Base-by-base conservation (phyloP, 2,888 invertebrate species). In the Zhengitettix transpicula region DNA sequence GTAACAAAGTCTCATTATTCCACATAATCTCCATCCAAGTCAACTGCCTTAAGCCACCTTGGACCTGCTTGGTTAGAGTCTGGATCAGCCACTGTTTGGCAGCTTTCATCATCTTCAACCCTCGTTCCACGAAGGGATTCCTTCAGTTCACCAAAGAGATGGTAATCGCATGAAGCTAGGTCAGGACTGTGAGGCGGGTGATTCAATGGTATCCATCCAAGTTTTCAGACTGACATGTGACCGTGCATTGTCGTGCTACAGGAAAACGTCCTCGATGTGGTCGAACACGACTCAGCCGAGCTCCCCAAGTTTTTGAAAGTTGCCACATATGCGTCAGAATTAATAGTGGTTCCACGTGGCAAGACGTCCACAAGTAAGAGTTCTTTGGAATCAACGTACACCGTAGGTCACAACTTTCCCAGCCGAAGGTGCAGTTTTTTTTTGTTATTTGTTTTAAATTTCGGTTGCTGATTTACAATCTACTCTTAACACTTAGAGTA, bases 351-450 rank as follows among this genome's bases (percentile, higher is more conserved):
- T 56, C 44, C 42, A 7, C 42, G 56, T 44, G 56, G 7, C 41
- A 56, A 42, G n/a, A 56, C 42, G 17, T 56, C 44, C 42, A 56
- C 56, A 56, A 56, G 56, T 44, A 56, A 42, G 40, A 56, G 56
- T n/a, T 44, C 9, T 56, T 56, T 44, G 14, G 56, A 56, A 56
- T 56, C 10, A 40, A 42, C 7, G n/a, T n/a, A 56, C 12, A 41
- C 14, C 5, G 40, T 3, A 16, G 16, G 9, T 17, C n/a, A 52
- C 1, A 11, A 11, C 15, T 52, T 52, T 52, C 16, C 8, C 52
- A 16, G 52, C 52, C 16, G 12, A 52, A 52, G 52, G 52, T 10
- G 9, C 52, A 9, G 52, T 52, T 1, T 52, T 52, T n/a, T 10
- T 16, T 52, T 52, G n/a, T 17, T 52, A 2, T 17, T 52, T 52